Conservation (phyloP, 1,140 invertebrate genomes). For the Caenorhabditis latens region DNA sequence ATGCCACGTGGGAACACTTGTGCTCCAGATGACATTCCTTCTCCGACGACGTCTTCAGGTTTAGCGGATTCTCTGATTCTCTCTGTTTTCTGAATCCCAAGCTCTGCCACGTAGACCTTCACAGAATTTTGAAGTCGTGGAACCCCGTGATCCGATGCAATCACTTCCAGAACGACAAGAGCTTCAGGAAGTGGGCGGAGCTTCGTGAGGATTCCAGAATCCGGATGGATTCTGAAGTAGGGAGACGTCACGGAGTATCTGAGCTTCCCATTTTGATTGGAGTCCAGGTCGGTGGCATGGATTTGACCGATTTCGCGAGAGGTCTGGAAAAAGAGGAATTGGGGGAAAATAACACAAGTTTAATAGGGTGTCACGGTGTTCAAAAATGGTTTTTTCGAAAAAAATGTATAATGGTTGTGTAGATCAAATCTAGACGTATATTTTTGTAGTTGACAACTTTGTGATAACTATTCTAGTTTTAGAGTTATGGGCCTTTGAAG, state of each 20-base stretch:
- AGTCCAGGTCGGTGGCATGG: constrained; percentile 15
- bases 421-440: too few species aligned
- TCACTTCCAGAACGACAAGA: neutral
- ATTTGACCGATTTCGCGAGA: neutral
- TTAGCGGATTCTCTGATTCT: neutral
- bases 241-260: neutral
- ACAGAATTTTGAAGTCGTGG: neutral
- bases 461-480: too few species aligned
- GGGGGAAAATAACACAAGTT: neutral
- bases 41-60: neutral
- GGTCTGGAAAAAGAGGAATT: neutral
- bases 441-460: too few species aligned
- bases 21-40: neutral
- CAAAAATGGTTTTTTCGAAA: neutral
- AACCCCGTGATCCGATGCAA: neutral
- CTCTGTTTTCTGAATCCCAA: too few species aligned
- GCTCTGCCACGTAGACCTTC: neutral
- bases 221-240: constrained; percentile 12
- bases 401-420: neutral
- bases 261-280: neutral
- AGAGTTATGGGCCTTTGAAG: too few species aligned
- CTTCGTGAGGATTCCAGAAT: neutral
- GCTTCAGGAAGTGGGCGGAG: constrained; percentile 23
- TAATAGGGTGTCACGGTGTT: too few species aligned
- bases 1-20: neutral